Evolutionary conservation across 2,888 invertebrate species (phyloP).

Genomic region (Terebella lapidaria): DNA sequence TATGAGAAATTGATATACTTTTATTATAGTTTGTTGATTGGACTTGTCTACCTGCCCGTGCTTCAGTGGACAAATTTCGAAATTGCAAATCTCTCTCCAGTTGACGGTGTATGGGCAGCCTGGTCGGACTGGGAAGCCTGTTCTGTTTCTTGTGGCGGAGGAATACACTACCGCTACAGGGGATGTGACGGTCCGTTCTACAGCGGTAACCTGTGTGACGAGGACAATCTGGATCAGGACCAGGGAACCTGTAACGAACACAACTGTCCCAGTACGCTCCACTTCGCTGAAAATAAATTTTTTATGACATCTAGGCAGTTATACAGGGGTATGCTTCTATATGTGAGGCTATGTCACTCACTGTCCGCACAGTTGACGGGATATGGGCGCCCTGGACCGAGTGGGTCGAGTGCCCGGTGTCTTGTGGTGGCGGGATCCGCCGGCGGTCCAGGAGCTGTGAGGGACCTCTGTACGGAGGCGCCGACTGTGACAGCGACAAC

Average conservation of each 20-base stretch:
- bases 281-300: no score
- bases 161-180: constrained; percentile 8
- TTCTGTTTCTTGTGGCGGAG: constrained; percentile 17
- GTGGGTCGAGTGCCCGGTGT: not conserved
- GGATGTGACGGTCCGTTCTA: constrained; percentile 5
- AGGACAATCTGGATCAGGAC: not conserved
- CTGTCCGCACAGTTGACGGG: constrained; percentile 6
- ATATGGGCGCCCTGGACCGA: not conserved
- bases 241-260: not conserved
- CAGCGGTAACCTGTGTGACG: not conserved
- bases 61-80: no score
- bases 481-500: no score
- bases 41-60: no score
- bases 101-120: constrained; percentile 18
- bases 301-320: no score
- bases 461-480: not conserved
- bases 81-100: no score
- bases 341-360: no score
- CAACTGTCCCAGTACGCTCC: not conserved
- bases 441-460: not conserved
- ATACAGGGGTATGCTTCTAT: no score
- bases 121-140: constrained; percentile 21
- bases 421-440: not conserved
- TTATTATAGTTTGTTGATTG: no score
- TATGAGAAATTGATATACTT: no score